Evolutionary conservation across 2,797 vertebrate genomes (phyloP).

Genomic region (Odontamblyopus rebecca): DNA sequence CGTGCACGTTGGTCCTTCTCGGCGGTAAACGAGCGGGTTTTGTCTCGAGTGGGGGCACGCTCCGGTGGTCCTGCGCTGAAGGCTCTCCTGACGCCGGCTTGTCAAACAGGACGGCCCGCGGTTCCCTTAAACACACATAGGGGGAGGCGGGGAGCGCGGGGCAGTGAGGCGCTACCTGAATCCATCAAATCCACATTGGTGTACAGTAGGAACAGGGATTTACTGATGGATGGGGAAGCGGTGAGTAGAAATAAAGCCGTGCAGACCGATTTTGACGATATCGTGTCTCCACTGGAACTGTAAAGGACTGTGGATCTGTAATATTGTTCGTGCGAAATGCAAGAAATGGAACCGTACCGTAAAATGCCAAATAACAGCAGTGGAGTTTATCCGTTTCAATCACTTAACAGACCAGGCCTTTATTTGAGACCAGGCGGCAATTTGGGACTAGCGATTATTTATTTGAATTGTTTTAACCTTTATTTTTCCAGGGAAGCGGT

Average conservation of each 20-base stretch:
- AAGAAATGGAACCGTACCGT: no score
- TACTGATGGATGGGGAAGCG: neutral
- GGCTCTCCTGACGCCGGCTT: constrained; percentile 63
- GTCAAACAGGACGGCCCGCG: constrained; percentile 56
- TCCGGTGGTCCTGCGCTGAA: constrained; percentile 54
- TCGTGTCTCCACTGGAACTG: neutral
- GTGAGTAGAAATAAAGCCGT: neutral
- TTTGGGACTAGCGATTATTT: no score
- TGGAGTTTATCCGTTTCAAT: no score
- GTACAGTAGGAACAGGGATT: neutral
- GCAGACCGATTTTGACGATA: neutral
- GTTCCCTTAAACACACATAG: constrained; percentile 63
- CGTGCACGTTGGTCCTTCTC: neutral
- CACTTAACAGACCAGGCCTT: no score
- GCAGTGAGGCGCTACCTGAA: constrained; percentile 71
- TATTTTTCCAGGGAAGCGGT: no score
- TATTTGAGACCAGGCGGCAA: no score
- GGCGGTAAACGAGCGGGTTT: constrained; percentile 57
- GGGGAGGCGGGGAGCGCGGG: constrained; percentile 69
- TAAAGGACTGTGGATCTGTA: no score
- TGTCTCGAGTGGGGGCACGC: constrained; percentile 44
- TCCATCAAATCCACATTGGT: constrained; percentile 46
- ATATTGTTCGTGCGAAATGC: no score
- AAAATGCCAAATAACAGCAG: no score
- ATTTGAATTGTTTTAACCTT: no score